Evolutionary conservation across 2,797 vertebrate genomes (phyloP), one percentile per base, ranked within the genome.

Genomic region (Mionectes olivaceus): DNA sequence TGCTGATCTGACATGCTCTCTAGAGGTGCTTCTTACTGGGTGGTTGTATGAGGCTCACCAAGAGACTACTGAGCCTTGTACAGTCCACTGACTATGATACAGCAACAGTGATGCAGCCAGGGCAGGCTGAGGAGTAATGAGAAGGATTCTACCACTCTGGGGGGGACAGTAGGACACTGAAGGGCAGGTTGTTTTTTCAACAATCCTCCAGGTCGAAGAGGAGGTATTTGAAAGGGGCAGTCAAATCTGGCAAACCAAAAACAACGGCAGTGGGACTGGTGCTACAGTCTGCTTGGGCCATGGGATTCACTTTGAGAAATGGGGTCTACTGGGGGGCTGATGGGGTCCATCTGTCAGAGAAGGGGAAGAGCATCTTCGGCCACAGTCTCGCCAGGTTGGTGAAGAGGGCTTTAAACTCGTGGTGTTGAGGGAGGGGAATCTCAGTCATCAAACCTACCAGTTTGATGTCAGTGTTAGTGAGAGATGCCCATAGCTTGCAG

Each of bases 21-120:
- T 44, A 17, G n/a, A 79, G 16, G 21, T 33, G 56, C 56, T 35
- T 32, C 74, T 63, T 49, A 13, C 24, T 10, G 32, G 27, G 27
- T 32, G 32, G 13, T 44, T 1, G 0, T 21, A 50, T 33, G 22
- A 61, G 39, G 13, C 22, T 46, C 39, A 53, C 13, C 7, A 4
- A 46, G 19, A 44, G 8, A 28, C 15, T 12, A 43, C 19, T 69
- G 64, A 59, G 28, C 23, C 5, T 35, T 11, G 4, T 11, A 28
- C 35, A 43, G 43, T 6, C 10, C 50, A 44, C 59, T 50, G 23
- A 23, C 4, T 13, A 8, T 12, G n/a, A 24, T 30, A n/a, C 19
- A 50, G 53, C 30, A 74, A 52, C 39, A 60, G 33, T 67, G 25
- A 67, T 35, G 41, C 7, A 53, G 33, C 25, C 60, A 74, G 33